phyloP scores from a whole-genome alignment of 2,888 invertebrate genomes.

The Eretmocerus hayati region DNA sequence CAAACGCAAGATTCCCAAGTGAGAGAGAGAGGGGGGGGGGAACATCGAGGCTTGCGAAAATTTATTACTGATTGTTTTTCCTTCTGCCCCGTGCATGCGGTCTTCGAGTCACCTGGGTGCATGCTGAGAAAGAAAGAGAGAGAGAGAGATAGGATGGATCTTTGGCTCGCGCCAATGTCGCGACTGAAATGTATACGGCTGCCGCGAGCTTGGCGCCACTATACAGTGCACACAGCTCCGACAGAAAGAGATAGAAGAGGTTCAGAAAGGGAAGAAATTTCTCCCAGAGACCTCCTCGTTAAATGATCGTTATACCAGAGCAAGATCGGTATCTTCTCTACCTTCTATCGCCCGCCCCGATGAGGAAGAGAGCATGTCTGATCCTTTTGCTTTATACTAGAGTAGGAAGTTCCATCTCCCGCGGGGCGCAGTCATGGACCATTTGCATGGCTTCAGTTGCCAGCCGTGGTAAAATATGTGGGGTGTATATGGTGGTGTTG shows the following conservation, averaged over 20 bases:
- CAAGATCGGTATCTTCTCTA: constrained; percentile 34
- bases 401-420: no score
- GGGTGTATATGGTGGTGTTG: no score
- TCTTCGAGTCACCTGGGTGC: no score
- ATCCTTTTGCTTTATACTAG: constrained; percentile 7
- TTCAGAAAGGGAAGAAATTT: constrained; percentile 15
- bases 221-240: no score
- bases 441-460: no score
- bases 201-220: constrained; percentile 38
- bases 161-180: constrained; percentile 17
- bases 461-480: no score
- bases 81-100: constrained; percentile 15
- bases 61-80: constrained; percentile 34
- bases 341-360: constrained; percentile 12
- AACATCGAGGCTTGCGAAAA: constrained; percentile 22
- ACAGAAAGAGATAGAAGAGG: no score
- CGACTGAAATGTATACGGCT: constrained; percentile 27
- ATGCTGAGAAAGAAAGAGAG: constrained; percentile 5
- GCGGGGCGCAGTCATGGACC: no score
- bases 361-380: constrained; percentile 8
- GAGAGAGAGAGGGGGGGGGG: not conserved
- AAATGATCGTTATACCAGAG: constrained; percentile 39
- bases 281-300: constrained; percentile 32
- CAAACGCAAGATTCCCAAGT: no score
- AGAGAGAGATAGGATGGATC: not conserved